Percentiles rank a stretch among this genome's conserved stretches.
phyloP scores from a whole-genome alignment of 2,113 vertebrate species.

The Gasterosteus nipponicus region DNA sequence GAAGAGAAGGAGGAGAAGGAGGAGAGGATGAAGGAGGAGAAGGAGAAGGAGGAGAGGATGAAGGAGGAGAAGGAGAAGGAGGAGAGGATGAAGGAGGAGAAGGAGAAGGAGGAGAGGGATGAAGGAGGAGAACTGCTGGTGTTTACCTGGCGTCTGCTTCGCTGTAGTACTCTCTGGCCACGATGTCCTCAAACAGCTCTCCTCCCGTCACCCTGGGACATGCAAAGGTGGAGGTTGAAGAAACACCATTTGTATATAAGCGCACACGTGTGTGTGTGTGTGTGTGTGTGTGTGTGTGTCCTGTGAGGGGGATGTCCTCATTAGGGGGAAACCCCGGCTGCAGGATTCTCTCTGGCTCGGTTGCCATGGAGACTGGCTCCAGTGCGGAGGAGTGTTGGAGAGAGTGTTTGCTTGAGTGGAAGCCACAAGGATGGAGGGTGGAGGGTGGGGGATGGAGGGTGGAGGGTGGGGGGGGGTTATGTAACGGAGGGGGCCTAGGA shows the following conservation, averaged over 20 bases:
- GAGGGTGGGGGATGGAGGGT: slow-evolving; percentile 12
- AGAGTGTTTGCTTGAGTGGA: slow-evolving; percentile 27
- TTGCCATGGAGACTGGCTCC: slow-evolving; percentile 84
- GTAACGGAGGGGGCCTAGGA: slow-evolving; percentile 64
- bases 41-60: too few relatives aligned
- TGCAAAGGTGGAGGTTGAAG: slow-evolving; percentile 29
- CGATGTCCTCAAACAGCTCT: slow-evolving; percentile 84
- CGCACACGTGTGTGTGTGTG: not conserved
- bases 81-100: too few relatives aligned
- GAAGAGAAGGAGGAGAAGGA: too few relatives aligned
- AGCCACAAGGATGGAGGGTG: slow-evolving; percentile 48
- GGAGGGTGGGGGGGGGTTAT: slow-evolving; percentile 63
- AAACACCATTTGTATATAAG: not conserved
- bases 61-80: too few relatives aligned
- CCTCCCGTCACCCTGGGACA: slow-evolving; percentile 82
- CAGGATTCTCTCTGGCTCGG: slow-evolving; percentile 80
- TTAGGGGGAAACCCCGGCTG: slow-evolving; percentile 81
- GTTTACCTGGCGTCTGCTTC: slow-evolving; percentile 84
- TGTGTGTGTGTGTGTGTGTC: too few relatives aligned
- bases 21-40: too few relatives aligned
- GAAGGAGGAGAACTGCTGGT: not conserved
- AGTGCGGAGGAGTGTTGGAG: slow-evolving; percentile 65
- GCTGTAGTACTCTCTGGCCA: slow-evolving; percentile 84
- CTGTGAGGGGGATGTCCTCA: slow-evolving; percentile 78
- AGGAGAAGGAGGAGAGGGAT: too few relatives aligned